Evolutionary conservation across 2,113 vertebrate genomes (phyloP).

Genomic region (Atlantisia rogersi): DNA sequence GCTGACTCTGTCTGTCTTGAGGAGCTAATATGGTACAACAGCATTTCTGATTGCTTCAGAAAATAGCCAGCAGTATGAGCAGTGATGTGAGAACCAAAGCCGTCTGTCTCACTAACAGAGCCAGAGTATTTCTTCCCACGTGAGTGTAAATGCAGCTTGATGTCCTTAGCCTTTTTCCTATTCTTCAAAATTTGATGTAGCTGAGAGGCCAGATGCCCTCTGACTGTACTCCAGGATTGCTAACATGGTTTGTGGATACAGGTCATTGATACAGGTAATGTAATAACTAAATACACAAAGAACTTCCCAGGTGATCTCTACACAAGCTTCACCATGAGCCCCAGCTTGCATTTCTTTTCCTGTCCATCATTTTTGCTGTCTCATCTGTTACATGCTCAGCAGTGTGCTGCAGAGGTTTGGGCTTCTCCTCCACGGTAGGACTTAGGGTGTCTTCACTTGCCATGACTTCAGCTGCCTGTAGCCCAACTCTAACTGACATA

Average conservation of each 20-base stretch:
- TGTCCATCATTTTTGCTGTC: not conserved
- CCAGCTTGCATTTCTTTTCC: not conserved
- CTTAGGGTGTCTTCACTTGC: not conserved
- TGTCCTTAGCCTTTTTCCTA: not conserved
- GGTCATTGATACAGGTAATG: not conserved
- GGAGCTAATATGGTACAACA: constrained; percentile 30
- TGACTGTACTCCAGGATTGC: not conserved
- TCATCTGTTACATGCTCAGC: not conserved
- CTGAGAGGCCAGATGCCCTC: not conserved
- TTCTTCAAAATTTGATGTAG: not conserved
- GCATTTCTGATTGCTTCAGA: constrained; percentile 40
- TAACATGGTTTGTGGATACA: not conserved
- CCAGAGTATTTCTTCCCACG: not conserved
- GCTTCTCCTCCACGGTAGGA: not conserved
- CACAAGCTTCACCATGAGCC: not conserved
- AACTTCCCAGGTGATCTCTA: not conserved
- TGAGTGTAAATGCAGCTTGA: not conserved
- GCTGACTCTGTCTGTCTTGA: constrained; percentile 28
- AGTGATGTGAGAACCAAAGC: constrained; percentile 40
- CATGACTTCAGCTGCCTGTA: not conserved
- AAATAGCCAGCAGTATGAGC: constrained; percentile 52
- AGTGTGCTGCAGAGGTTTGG: not conserved
- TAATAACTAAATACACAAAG: not conserved
- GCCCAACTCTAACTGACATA: not conserved
- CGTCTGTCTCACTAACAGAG: constrained; percentile 31